Evolutionary conservation across 2,797 vertebrate species (phyloP).

Genomic region (Poeciliopsis infans): DNA sequence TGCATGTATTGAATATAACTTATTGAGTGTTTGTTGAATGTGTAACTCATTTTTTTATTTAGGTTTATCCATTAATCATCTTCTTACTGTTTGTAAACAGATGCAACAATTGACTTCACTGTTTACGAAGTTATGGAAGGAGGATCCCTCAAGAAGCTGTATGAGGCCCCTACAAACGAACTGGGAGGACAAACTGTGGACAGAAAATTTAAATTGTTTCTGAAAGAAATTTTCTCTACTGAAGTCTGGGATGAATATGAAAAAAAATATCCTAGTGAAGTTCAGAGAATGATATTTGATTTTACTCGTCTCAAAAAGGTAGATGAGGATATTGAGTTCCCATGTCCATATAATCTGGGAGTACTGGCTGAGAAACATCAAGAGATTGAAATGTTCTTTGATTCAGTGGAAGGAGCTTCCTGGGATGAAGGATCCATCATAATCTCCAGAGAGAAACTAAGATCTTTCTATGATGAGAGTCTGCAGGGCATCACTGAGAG

Average conservation of each 20-base stretch:
- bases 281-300: background rate
- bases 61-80: background rate
- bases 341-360: background rate
- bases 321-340: accelerated
- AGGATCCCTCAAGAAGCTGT: slow-evolving; percentile 16
- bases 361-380: background rate
- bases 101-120: slow-evolving; percentile 8
- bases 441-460: too few species aligned
- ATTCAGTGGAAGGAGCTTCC: too few species aligned
- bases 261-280: accelerated
- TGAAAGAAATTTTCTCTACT: too few species aligned
- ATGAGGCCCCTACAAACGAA: background rate
- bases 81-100: background rate
- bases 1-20: background rate
- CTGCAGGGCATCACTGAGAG: too few species aligned
- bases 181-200: too few species aligned
- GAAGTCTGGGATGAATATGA: background rate
- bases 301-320: accelerated
- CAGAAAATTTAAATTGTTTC: too few species aligned
- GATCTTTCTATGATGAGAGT: too few species aligned
- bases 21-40: background rate
- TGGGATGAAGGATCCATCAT: too few species aligned
- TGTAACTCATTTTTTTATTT: background rate
- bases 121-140: background rate
- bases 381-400: accelerated